Evolutionary conservation across 2,888 invertebrate species (phyloP).

Genomic region (Drosophila merina): DNA sequence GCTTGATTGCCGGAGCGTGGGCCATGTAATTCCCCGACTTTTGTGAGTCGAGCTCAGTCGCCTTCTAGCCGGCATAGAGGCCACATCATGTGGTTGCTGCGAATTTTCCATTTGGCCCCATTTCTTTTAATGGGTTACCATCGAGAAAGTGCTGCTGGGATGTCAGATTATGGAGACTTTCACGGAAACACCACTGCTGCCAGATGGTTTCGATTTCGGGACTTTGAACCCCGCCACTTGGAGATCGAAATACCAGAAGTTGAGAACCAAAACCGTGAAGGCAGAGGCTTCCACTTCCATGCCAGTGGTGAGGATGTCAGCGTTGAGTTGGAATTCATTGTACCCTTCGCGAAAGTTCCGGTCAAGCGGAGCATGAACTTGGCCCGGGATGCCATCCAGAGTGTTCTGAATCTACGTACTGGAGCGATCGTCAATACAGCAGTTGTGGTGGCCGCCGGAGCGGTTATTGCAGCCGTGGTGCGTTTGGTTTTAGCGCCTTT

Average conservation of each 20-base stretch:
- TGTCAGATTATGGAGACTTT: constrained; percentile 40
- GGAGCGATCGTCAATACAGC: constrained; percentile 86
- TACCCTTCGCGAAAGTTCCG: constrained; percentile 87
- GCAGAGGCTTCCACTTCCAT: constrained; percentile 78
- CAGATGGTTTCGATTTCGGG: constrained; percentile 70
- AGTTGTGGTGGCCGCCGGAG: constrained; percentile 85
- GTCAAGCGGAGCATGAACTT: constrained; percentile 83
- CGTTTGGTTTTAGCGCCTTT: constrained; percentile 63
- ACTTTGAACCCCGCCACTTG: constrained; percentile 72
- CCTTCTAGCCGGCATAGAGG: constrained; percentile 28
- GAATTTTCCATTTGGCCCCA: constrained; percentile 26
- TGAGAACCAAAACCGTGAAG: constrained; percentile 14
- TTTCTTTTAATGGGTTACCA: constrained; percentile 37
- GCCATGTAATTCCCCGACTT: constrained; percentile 58
- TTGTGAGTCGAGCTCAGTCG: constrained; percentile 19
- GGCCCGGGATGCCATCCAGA: constrained; percentile 70
- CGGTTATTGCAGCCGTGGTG: constrained; percentile 71
- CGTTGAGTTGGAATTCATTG: constrained; percentile 86
- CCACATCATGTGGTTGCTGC: constrained; percentile 41
- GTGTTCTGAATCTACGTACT: constrained; percentile 85
- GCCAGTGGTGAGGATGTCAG: constrained; percentile 75
- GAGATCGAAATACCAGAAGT: neutral
- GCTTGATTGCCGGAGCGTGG: constrained; percentile 54
- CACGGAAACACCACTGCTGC: constrained; percentile 50
- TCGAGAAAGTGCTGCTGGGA: constrained; percentile 42